Evolutionary conservation across 2,888 invertebrate genomes (phyloP), one percentile per base, ranked within the genome.

Genomic region (Anaspis maculata): DNA sequence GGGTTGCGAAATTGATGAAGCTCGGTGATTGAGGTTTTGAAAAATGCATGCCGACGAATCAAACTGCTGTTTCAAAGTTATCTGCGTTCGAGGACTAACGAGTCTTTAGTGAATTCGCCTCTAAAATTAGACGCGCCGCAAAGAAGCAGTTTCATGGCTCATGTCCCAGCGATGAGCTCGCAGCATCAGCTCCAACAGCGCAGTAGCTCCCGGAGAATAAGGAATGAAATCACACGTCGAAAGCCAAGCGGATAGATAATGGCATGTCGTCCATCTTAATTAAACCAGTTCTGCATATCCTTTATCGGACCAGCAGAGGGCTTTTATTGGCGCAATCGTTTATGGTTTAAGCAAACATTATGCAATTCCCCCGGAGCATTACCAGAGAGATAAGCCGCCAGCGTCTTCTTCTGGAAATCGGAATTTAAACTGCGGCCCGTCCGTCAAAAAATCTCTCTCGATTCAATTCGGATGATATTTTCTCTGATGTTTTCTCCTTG

Each of bases 141-240:
- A 44, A 44, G 48, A 47, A 42, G 49, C 44, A 46, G 48, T 49
- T 52, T 54, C 49, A 54, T 48, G 51, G 51, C 47, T 51, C 53
- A 46, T 49, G 46, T 49, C 41, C 42, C 42, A 36, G 37, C 34
- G 41, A 42, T 41, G 48, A 48, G 45, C 39, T 22, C 25, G n/a
- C n/a, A n/a, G n/a, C n/a, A n/a, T n/a, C n/a, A 27, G 30, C 25
- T 46, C 45, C 36, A 39, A 41, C 33, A 44, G 32, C 23, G 29
- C 26, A n/a, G n/a, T n/a, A n/a, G n/a, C n/a, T n/a, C n/a, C n/a
- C n/a, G n/a, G n/a, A n/a, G n/a, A n/a, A n/a, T n/a, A n/a, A n/a
- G 38, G 44, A 44, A 44, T 43, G 45, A 46, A 51, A 48, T 42
- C 44, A 39, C 45, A 43, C 31, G 30, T 37, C 37, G 27, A 30